These are phyloP conservation scores for Macaria notata DNA, from an alignment of 2,888 invertebrate species.

Conservation along the genomic window DNA sequence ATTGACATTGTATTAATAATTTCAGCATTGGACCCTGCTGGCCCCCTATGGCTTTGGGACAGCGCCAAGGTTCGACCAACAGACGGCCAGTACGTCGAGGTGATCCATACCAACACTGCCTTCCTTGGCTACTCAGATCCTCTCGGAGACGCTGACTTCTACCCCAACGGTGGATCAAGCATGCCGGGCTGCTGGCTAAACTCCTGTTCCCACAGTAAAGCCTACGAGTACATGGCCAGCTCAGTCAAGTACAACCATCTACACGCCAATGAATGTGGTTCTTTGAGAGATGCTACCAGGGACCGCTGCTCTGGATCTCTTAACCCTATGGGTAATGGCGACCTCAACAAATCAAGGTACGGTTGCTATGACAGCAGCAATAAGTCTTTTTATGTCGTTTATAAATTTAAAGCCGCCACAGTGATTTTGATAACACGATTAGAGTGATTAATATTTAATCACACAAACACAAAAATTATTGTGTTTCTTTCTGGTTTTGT, in stretches of 20 bases:
- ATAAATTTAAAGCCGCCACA: too few relatives aligned
- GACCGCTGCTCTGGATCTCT: constrained; percentile 38
- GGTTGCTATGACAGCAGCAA: too few relatives aligned
- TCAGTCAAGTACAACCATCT: constrained; percentile 54
- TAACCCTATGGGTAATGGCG: constrained; percentile 25
- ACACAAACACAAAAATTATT: too few relatives aligned
- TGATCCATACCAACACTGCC: constrained; percentile 64
- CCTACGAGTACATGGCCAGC: constrained; percentile 57
- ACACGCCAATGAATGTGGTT: constrained; percentile 49
- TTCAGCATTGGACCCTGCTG: constrained; percentile 68
- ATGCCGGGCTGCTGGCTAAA: constrained; percentile 62
- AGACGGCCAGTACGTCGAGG: constrained; percentile 65
- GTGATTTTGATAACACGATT: too few relatives aligned
- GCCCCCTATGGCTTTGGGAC: constrained; percentile 56
- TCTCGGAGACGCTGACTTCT: constrained; percentile 63
- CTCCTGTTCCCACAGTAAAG: constrained; percentile 57
- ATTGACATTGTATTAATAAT: constrained; percentile 4
- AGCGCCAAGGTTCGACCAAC: constrained; percentile 43
- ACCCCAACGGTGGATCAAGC: constrained; percentile 57
- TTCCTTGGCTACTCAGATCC: constrained; percentile 50
- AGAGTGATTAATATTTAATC: too few relatives aligned
- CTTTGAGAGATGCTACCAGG: constrained; percentile 40
- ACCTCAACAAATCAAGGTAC: constrained; percentile 52
- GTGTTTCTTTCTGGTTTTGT: too few relatives aligned
- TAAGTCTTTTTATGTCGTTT: too few relatives aligned